Evolutionary conservation across 2,797 vertebrate species (phyloP).

Genomic region (Girardinus metallicus): DNA sequence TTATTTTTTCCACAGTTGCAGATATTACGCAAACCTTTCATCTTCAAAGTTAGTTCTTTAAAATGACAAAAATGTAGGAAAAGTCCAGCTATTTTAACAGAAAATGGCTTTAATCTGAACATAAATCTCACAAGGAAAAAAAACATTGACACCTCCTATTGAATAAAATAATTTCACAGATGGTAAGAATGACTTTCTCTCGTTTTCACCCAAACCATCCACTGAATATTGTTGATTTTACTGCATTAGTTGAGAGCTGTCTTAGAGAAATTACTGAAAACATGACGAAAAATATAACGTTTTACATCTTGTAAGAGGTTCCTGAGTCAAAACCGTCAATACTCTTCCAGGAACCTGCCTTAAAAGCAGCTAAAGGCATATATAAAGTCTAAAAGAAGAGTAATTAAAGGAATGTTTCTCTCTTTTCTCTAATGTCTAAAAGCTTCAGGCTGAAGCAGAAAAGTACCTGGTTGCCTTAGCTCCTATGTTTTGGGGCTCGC

Average conservation of each 20-base stretch:
- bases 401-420: background rate
- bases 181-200: background rate
- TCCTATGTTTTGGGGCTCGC: background rate
- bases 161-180: background rate
- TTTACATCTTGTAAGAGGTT: background rate
- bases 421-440: background rate
- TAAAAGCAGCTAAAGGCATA: background rate
- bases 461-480: background rate
- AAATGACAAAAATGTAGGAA: background rate
- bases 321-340: background rate
- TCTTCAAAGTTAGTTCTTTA: background rate
- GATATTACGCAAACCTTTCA: background rate
- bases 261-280: background rate
- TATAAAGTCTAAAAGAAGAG: background rate
- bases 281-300: background rate
- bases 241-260: background rate
- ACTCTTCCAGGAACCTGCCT: background rate
- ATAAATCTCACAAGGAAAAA: no score
- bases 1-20: conserved; percentile 2
- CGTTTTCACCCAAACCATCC: background rate
- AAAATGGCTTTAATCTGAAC: background rate
- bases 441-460: background rate
- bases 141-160: background rate
- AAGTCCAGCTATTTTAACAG: background rate
- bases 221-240: background rate